Percentiles rank a stretch among this genome's conserved stretches.
Evolutionary conservation across 2,888 invertebrate species (phyloP).

Genomic region (Thyatira batis): DNA sequence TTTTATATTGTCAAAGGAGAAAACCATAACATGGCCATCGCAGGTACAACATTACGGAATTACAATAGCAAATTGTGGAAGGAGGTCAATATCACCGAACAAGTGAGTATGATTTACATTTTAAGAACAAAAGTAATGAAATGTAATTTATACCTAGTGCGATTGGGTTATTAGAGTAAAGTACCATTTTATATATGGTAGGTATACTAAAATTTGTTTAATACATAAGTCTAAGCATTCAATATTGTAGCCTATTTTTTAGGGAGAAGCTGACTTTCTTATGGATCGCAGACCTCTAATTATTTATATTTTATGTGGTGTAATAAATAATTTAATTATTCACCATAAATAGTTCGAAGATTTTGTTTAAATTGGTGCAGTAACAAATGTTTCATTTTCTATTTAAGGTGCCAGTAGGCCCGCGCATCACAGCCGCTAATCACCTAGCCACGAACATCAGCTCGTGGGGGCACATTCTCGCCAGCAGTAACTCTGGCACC

Average conservation of each 20-base stretch:
- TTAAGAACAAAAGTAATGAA: not conserved
- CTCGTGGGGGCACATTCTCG: slow-evolving; percentile 88
- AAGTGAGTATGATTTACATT: slow-evolving; percentile 61
- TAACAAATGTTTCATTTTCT: no score
- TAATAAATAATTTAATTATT: no score
- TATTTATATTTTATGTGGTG: no score
- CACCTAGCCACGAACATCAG: slow-evolving; percentile 87
- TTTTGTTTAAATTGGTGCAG: no score
- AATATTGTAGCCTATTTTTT: no score
- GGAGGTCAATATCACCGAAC: slow-evolving; percentile 83
- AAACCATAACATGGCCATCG: slow-evolving; percentile 83
- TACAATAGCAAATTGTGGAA: slow-evolving; percentile 87
- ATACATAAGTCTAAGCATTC: no score
- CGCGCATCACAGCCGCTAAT: slow-evolving; percentile 91
- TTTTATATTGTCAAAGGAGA: slow-evolving; percentile 86
- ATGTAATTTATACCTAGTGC: not conserved
- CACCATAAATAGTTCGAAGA: not conserved
- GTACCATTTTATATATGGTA: no score
- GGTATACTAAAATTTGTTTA: no score
- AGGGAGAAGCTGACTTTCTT: no score
- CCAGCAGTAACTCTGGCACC: slow-evolving; percentile 88
- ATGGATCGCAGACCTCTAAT: no score
- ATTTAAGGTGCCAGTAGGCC: slow-evolving; percentile 88
- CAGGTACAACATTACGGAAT: slow-evolving; percentile 91
- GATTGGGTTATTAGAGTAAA: no score